Evolutionary conservation across 2,797 vertebrate genomes (phyloP).

Genomic region (Avahi laniger): DNA sequence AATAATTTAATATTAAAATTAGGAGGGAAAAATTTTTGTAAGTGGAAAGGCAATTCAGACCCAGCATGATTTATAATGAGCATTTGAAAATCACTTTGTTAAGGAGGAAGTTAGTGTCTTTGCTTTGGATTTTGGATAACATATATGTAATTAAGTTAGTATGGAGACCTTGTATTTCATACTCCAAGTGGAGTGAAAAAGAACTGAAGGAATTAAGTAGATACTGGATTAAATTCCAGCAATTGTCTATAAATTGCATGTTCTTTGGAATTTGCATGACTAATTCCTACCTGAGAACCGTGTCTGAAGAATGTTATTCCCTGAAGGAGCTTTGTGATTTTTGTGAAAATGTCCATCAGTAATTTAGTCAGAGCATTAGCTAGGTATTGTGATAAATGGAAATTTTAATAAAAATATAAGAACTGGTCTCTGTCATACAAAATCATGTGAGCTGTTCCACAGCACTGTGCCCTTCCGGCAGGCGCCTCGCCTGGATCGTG

Average conservation of each 20-base stretch:
- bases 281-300: conserved; percentile 20
- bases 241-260: not conserved
- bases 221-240: not conserved
- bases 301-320: not conserved
- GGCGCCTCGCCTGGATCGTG: not conserved
- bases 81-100: not conserved
- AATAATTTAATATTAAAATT: conserved; percentile 13
- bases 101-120: conserved; percentile 3
- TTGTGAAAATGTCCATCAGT: not conserved
- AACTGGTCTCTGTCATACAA: not conserved
- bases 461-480: not conserved
- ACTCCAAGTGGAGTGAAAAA: not conserved
- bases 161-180: not conserved
- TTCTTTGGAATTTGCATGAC: not conserved
- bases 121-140: not conserved
- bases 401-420: not conserved
- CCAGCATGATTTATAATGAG: not conserved
- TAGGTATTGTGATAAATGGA: not conserved
- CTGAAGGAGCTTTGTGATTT: not conserved
- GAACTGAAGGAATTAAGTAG: not conserved
- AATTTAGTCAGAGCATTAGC: not conserved
- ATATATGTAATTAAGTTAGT: not conserved
- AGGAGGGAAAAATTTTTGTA: not conserved
- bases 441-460: no score
- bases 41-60: not conserved